These are phyloP conservation scores for Lagodon rhomboides DNA, from an alignment of 2,797 vertebrate genomes.

Conservation along the genomic window DNA sequence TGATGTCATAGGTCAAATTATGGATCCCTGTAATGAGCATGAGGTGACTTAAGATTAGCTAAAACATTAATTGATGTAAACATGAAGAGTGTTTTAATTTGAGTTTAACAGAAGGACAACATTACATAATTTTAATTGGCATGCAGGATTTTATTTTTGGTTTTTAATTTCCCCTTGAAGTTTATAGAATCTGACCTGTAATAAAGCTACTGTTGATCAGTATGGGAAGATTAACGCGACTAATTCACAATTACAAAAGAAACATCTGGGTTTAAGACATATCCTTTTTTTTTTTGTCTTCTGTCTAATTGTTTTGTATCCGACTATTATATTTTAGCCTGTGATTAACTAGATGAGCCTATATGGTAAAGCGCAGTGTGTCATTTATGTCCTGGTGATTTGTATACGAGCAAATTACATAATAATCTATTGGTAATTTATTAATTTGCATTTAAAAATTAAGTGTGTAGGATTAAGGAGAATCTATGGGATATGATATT, in stretches of 20 bases:
- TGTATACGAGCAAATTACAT: not conserved
- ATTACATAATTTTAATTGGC: not conserved
- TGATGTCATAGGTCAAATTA: slow-evolving; percentile 27
- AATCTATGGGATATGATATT: too few relatives aligned
- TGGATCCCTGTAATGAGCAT: not conserved
- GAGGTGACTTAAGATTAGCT: not conserved
- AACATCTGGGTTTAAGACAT: too few relatives aligned
- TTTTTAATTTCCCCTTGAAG: too few relatives aligned
- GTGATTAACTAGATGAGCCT: not conserved
- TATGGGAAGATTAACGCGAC: too few relatives aligned
- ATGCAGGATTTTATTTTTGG: not conserved
- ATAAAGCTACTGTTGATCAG: too few relatives aligned
- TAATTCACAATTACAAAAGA: too few relatives aligned
- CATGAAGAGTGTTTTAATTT: not conserved
- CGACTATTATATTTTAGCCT: not conserved
- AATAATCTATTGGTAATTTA: not conserved
- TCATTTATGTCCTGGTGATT: not conserved
- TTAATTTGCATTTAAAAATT: not conserved
- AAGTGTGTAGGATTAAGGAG: too few relatives aligned
- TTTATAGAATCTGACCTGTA: too few relatives aligned
- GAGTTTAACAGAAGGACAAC: not conserved
- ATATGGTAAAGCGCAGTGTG: not conserved
- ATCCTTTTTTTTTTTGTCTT: too few relatives aligned
- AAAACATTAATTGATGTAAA: too few relatives aligned
- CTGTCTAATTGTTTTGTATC: too few relatives aligned